These are phyloP conservation scores for Stomatorhinus walkeri DNA, from an alignment of 2,797 vertebrate genomes.

Conservation along the genomic window DNA sequence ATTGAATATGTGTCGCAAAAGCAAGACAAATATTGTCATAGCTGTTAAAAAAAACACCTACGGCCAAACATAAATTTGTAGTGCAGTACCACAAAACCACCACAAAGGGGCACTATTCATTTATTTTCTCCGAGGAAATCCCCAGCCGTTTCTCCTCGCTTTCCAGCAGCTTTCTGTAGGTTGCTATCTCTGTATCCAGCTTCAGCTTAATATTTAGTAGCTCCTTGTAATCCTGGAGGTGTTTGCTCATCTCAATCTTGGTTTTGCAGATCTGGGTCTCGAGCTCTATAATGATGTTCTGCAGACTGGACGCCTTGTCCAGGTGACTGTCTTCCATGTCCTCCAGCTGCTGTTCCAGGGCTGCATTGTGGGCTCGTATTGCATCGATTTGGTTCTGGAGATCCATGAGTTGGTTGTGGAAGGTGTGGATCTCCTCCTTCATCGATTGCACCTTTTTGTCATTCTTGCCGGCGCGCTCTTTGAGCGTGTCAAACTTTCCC, in stretches of 20 bases:
- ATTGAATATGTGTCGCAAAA: background rate
- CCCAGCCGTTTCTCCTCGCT: constrained; percentile 69
- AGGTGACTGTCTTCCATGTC: constrained; percentile 66
- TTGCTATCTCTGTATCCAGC: constrained; percentile 31
- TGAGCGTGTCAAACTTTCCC: constrained; percentile 68
- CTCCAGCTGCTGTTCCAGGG: constrained; percentile 68
- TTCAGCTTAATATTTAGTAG: constrained; percentile 24
- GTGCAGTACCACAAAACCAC: background rate
- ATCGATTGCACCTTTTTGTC: constrained; percentile 53
- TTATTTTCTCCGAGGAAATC: constrained; percentile 47
- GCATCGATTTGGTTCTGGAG: constrained; percentile 35
- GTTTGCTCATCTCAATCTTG: constrained; percentile 27
- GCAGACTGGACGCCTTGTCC: constrained; percentile 56
- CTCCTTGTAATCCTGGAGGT: constrained; percentile 11
- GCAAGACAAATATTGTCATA: constrained; percentile 1
- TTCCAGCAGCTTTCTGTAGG: constrained; percentile 55
- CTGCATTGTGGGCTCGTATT: constrained; percentile 42
- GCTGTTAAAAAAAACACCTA: background rate
- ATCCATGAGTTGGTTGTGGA: constrained; percentile 27
- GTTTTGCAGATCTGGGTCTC: constrained; percentile 60
- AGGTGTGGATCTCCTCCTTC: constrained; percentile 35
- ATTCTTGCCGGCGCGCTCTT: constrained; percentile 60
- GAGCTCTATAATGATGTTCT: constrained; percentile 59
- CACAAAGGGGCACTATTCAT: constrained; percentile 16
- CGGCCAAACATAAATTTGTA: background rate